phyloP scores from a whole-genome alignment of 1,140 invertebrate species.

The Caenorhabditis remanei region DNA sequence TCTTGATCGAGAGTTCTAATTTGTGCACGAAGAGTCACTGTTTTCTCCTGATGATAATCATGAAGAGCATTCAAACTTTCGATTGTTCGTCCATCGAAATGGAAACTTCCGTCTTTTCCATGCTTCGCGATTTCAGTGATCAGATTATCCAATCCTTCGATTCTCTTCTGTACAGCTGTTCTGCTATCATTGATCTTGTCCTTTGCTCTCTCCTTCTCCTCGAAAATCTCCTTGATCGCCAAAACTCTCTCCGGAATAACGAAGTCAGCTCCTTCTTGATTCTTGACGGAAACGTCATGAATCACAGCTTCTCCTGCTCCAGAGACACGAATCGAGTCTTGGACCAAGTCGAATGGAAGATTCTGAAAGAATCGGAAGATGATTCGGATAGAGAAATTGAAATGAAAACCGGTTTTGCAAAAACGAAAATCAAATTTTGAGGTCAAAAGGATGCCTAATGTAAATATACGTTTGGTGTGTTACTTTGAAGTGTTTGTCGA shows the following conservation, averaged over 20 bases:
- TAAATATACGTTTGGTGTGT: background rate
- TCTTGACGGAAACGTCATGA: constrained; percentile 35
- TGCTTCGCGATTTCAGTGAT: constrained; percentile 34
- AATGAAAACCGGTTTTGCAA: background rate
- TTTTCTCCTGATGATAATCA: constrained; percentile 17
- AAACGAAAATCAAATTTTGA: background rate
- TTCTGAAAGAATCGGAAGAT: constrained; percentile 8
- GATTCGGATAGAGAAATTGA: background rate
- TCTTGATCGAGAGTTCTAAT: constrained; percentile 27
- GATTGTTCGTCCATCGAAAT: constrained; percentile 38
- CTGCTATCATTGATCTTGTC: constrained; percentile 34
- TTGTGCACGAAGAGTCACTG: constrained; percentile 15
- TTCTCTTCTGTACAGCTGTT: constrained; percentile 22
- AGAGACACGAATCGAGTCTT: constrained; percentile 20
- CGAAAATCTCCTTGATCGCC: constrained; percentile 28
- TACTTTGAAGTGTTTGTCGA: constrained; percentile 1
- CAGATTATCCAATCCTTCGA: constrained; percentile 38
- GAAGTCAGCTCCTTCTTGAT: constrained; percentile 12
- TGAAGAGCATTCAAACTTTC: constrained; percentile 46
- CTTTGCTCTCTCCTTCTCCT: constrained; percentile 18
- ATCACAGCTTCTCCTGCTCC: constrained; percentile 21
- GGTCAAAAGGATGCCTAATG: background rate
- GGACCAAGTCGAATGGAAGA: constrained; percentile 24
- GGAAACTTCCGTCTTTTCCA: constrained; percentile 33
- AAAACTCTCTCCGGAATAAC: constrained; percentile 34